These are phyloP conservation scores for Paguma larvata DNA, from an alignment of 2,797 vertebrate species.

Conservation along the genomic window DNA sequence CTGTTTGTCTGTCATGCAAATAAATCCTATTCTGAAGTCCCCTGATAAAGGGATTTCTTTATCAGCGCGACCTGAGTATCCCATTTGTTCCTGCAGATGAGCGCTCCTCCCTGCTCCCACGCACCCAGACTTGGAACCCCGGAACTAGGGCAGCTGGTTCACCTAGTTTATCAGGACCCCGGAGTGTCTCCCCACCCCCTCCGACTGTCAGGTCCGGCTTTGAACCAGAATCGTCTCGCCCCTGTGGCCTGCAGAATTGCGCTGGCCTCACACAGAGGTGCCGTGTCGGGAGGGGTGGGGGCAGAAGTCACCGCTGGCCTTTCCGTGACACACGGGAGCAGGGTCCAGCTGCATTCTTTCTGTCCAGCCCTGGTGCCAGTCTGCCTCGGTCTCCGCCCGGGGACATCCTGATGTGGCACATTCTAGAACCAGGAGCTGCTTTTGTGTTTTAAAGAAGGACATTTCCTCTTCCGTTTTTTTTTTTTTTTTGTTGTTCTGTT, in stretches of 20 bases:
- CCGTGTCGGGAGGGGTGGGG: background rate
- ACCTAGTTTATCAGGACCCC: background rate
- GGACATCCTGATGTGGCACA: conserved; percentile 70
- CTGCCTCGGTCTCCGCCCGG: conserved; percentile 41
- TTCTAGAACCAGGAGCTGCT: conserved; percentile 51
- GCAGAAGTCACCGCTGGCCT: background rate
- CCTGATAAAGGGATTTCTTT: conserved; percentile 58
- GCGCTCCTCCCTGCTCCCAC: background rate
- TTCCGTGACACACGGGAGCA: conserved; percentile 28
- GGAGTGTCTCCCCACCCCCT: background rate
- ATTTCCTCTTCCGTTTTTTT: conserved; percentile 33
- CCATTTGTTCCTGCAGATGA: background rate
- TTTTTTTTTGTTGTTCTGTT: background rate
- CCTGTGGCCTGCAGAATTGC: background rate
- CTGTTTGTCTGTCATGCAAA: conserved; percentile 4
- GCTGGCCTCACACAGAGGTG: background rate
- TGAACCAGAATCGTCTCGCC: conserved; percentile 1
- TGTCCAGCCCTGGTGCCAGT: conserved; percentile 71
- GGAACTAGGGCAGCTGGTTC: background rate
- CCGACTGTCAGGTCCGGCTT: background rate
- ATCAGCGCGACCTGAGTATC: background rate
- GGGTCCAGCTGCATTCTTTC: conserved; percentile 61
- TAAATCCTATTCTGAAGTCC: conserved; percentile 40
- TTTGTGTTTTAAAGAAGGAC: conserved; percentile 67
- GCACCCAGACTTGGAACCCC: background rate